Base-by-base conservation (phyloP, 2,797 vertebrate species). In the Cirrhinus molitorella region DNA sequence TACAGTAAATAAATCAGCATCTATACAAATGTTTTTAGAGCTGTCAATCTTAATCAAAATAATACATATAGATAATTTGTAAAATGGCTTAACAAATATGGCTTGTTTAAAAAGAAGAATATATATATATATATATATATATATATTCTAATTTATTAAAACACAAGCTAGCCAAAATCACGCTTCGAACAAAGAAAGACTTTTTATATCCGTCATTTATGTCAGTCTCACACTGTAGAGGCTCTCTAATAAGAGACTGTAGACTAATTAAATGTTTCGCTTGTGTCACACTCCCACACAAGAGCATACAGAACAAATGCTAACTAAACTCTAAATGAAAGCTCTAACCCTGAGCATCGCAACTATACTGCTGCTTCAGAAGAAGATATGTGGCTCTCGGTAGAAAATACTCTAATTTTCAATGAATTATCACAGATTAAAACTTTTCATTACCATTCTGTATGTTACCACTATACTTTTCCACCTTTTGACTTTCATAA, bases 281-380 rank as follows among this genome's bases (percentile, higher is more conserved):
- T 49, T 37, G 53, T 49, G 6, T 61, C 55, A 31, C 53, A 72
- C 79, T 81, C 79, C 79, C 68, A 72, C 79, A 72, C 79, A 72
- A 23, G 21, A 61, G 55, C 53, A 17, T 17, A 17, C 28, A 63
- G 57, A 74, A 70, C 84, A 86, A 12, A 17, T 68, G 65, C 5
- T 77, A 68, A 43, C n/a, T 28, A 3, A 49, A 67, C 2, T 51
- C 47, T 59, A 79, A 43, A 45, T 70, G 37, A 45, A 40, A 57
- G n/a, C 6, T 4, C 45, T 55, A 80, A 68, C 49, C 34, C 66
- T 80, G 34, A 45, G 12, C 11, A 67, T n/a, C 25, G 34, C 57
- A 65, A 21, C n/a, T 47, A 13, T 53, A 63, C 19, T 8, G 47
- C 12, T 40, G 21, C 4, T 21, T 79, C 49, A 49, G 25, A 51